These are phyloP conservation scores for Callorhinus ursinus DNA, from an alignment of 2,113 vertebrate genomes.

Conservation along the genomic window DNA sequence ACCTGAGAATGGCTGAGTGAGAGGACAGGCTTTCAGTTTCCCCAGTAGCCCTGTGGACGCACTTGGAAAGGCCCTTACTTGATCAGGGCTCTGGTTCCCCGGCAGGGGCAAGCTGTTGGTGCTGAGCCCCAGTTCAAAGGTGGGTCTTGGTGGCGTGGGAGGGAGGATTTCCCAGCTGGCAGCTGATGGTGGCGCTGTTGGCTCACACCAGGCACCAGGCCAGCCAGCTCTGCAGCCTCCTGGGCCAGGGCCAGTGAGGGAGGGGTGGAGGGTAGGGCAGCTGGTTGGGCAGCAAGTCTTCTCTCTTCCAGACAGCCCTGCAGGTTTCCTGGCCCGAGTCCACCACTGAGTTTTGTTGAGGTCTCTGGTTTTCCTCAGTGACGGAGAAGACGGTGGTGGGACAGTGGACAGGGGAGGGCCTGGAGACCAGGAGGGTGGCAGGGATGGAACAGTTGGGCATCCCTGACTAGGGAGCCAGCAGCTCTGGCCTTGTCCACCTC, in stretches of 20 bases:
- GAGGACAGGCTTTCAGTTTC: background rate
- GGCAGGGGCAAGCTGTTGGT: no score
- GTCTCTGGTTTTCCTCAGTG: background rate
- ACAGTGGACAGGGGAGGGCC: background rate
- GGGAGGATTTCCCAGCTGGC: background rate
- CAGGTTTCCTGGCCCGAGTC: background rate
- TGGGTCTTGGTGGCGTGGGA: background rate
- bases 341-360: rapidly evolving
- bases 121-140: background rate
- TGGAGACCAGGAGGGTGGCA: background rate
- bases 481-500: background rate
- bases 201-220: background rate
- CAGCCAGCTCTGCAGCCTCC: background rate
- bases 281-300: rapidly evolving
- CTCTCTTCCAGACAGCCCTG: no score
- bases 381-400: background rate
- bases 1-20: background rate
- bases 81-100: background rate
- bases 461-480: background rate
- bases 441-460: background rate
- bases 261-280: background rate
- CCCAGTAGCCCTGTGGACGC: background rate
- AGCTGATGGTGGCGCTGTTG: constrained; percentile 61
- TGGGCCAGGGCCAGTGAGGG: background rate
- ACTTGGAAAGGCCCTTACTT: background rate